Conservation (phyloP, 53 echinoderm and acorn worm genomes). For the Antedon mediterranea region DNA sequence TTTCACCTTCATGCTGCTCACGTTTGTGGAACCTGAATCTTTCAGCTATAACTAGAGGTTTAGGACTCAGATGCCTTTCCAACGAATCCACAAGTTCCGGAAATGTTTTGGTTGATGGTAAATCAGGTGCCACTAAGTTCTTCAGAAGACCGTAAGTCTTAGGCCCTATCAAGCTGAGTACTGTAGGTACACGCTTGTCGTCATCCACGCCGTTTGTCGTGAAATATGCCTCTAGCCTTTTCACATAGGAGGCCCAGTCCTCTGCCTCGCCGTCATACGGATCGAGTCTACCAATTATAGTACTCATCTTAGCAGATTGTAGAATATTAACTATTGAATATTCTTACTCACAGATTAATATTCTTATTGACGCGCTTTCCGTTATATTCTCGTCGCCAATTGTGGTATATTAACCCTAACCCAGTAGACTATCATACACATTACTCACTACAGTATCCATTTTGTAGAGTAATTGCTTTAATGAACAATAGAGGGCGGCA, state of each 20-base stretch:
- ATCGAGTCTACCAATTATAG: not conserved
- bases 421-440: not conserved
- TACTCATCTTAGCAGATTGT: not conserved
- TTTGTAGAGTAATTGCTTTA: not conserved
- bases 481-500: not conserved
- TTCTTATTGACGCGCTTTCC: too few species aligned
- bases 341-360: too few species aligned
- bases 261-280: not conserved
- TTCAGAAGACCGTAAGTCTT: slow-evolving; percentile 28
- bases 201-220: slow-evolving; percentile 23
- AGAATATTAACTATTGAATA: too few species aligned
- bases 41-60: slow-evolving; percentile 45
- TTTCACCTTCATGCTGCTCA: slow-evolving; percentile 32
- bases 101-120: slow-evolving; percentile 24
- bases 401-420: too few species aligned
- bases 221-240: slow-evolving; percentile 33
- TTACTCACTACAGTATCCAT: not conserved
- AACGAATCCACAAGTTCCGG: slow-evolving; percentile 22
- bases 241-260: slow-evolving; percentile 37
- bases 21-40: slow-evolving; percentile 44
- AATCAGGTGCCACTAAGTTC: slow-evolving; percentile 24
- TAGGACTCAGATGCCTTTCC: slow-evolving; percentile 22
- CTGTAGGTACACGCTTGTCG: slow-evolving; percentile 8
- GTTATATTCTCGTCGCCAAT: too few species aligned
- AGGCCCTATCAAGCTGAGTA: slow-evolving; percentile 20